Conservation (phyloP, 2,113 vertebrate species). For the Leptobrachium ailaonicum region DNA sequence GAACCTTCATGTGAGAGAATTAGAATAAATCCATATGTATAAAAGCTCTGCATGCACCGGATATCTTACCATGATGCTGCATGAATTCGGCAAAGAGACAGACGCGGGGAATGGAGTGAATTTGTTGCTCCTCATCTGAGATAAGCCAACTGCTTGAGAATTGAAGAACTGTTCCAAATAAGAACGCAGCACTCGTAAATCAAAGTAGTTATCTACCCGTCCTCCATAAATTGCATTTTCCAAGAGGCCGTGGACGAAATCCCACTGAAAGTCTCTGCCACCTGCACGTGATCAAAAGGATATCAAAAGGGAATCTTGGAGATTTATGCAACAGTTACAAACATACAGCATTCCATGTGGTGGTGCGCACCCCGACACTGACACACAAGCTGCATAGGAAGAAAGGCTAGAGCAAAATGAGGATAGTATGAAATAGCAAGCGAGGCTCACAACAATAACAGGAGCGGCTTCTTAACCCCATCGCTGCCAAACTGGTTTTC, state of each 20-base stretch:
- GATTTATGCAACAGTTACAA: background rate
- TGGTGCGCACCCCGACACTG: too few species aligned
- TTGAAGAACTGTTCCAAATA: conserved; percentile 94
- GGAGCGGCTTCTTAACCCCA: too few species aligned
- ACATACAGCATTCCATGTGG: background rate
- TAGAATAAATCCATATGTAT: too few species aligned
- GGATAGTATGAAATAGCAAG: too few species aligned
- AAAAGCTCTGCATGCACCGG: background rate
- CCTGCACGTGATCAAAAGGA: conserved; percentile 61
- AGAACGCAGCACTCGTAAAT: conserved; percentile 89
- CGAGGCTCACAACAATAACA: too few species aligned
- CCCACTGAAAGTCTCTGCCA: conserved; percentile 85
- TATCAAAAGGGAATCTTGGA: conserved; percentile 31
- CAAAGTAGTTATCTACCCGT: conserved; percentile 89
- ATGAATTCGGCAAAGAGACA: conserved; percentile 83
- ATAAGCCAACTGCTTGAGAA: conserved; percentile 66
- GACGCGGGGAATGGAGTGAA: conserved; percentile 71
- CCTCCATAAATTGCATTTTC: conserved; percentile 96
- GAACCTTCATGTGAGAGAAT: too few species aligned
- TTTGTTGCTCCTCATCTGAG: conserved; percentile 70
- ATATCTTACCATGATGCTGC: conserved; percentile 83
- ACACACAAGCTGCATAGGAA: too few species aligned
- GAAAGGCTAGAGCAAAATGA: too few species aligned
- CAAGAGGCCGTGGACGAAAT: conserved; percentile 90
- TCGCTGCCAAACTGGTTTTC: too few species aligned